These are phyloP conservation scores for Trachelus tabidus DNA, from an alignment of 2,888 invertebrate genomes.

Conservation along the genomic window DNA sequence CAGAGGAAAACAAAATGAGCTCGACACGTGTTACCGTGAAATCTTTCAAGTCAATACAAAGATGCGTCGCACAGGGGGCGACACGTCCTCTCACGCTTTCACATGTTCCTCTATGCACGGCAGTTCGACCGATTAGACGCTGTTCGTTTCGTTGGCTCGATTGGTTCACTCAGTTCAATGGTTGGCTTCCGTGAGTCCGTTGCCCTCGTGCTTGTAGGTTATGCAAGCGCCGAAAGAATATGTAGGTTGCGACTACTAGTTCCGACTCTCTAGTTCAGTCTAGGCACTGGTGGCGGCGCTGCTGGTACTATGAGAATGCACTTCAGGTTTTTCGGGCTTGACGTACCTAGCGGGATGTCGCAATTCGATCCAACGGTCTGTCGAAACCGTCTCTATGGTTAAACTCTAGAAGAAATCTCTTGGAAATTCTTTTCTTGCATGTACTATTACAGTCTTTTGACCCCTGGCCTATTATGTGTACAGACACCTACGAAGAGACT, in stretches of 20 bases:
- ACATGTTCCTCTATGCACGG: constrained; percentile 41
- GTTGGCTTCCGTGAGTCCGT: constrained; percentile 21
- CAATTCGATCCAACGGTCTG: neutral
- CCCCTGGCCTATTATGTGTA: neutral
- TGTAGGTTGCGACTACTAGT: constrained; percentile 35
- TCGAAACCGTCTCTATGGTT: neutral
- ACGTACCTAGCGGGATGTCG: neutral
- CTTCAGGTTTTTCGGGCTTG: neutral
- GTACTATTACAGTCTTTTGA: neutral
- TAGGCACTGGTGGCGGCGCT: neutral
- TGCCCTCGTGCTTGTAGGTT: constrained; percentile 33
- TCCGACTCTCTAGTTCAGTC: neutral
- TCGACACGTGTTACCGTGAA: neutral
- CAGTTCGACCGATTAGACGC: neutral
- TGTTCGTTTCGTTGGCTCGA: constrained; percentile 11
- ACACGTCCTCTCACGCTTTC: constrained; percentile 58
- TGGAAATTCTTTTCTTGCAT: neutral
- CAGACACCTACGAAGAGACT: neutral
- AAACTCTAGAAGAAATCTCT: neutral
- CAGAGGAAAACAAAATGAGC: neutral
- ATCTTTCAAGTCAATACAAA: neutral
- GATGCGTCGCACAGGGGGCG: constrained; percentile 9
- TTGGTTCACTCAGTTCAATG: constrained; percentile 22
- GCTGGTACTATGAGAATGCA: neutral
- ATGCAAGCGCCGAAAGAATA: constrained; percentile 46